Percentiles rank a stretch among this genome's conserved stretches.
Conservation (phyloP, 1,140 invertebrate genomes). For the Globodera rostochiensis region DNA sequence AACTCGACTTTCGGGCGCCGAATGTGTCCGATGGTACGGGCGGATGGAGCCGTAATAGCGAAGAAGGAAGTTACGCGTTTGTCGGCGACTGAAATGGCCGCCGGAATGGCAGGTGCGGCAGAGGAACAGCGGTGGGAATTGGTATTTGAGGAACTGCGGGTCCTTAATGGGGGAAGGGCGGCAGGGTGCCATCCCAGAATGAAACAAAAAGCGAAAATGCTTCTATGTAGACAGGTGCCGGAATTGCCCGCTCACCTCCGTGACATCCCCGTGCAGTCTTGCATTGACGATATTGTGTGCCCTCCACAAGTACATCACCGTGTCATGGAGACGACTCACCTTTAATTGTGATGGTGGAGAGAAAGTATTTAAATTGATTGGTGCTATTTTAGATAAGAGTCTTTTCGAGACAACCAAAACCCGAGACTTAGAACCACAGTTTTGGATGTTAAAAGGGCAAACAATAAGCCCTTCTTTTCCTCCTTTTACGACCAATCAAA, state of each 20-base stretch:
- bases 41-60: constrained; percentile 59
- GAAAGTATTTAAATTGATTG: no score
- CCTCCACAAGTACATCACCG: constrained; percentile 64
- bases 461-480: constrained; percentile 31
- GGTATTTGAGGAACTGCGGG: constrained; percentile 64
- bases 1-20: neutral
- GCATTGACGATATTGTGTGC: constrained; percentile 65
- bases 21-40: constrained; percentile 16
- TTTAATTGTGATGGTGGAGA: neutral
- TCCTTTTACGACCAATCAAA: neutral
- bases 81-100: constrained; percentile 62
- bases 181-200: neutral
- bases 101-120: constrained; percentile 63
- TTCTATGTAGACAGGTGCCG: neutral
- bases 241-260: constrained; percentile 41
- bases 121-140: constrained; percentile 64
- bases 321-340: constrained; percentile 58
- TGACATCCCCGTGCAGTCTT: constrained; percentile 59
- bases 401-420: no score
- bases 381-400: no score
- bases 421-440: no score
- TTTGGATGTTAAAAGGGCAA: no score
- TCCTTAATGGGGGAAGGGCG: constrained; percentile 35
- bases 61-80: constrained; percentile 64
- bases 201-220: neutral